Evolutionary conservation across 2,888 invertebrate species (phyloP).

Genomic region (Furcula furcula): DNA sequence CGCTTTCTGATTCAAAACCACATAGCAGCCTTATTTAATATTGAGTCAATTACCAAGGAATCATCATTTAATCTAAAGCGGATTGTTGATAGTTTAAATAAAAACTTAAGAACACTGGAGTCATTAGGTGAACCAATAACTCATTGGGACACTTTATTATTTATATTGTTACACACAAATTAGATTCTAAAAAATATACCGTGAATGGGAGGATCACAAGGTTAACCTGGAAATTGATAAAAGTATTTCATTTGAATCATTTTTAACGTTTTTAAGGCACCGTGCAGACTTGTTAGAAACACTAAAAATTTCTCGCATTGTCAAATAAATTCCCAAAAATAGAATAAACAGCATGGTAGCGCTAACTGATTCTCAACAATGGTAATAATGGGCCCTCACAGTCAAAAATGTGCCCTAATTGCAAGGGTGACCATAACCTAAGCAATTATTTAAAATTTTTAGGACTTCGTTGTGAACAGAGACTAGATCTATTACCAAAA

Average conservation of each 20-base stretch:
- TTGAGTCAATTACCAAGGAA: conserved; percentile 14
- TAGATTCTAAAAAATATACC: conserved; percentile 21
- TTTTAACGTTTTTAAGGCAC: background rate
- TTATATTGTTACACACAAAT: conserved; percentile 23
- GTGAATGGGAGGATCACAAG: conserved; percentile 24
- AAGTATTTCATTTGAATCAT: background rate
- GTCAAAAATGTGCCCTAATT: conserved; percentile 2
- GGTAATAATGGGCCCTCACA: too few relatives aligned
- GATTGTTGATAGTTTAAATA: conserved; percentile 23
- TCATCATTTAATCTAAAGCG: conserved; percentile 17
- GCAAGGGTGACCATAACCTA: conserved; percentile 3
- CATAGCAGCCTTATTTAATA: conserved; percentile 20
- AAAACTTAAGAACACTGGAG: conserved; percentile 22
- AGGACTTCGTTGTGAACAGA: conserved; percentile 1
- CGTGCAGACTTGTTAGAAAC: conserved; percentile 5
- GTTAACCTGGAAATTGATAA: background rate
- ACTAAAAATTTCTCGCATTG: background rate
- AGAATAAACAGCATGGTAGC: background rate
- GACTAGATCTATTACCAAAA: conserved; percentile 1
- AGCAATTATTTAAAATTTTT: conserved; percentile 6
- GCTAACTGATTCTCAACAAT: background rate
- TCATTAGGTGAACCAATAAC: conserved; percentile 19
- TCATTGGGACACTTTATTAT: conserved; percentile 30
- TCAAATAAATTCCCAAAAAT: background rate
- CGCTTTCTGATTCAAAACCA: conserved; percentile 23